Evolutionary conservation across 2,113 vertebrate species (phyloP), one percentile per base, ranked within the genome.

Genomic region (Eupsittula cactorum): DNA sequence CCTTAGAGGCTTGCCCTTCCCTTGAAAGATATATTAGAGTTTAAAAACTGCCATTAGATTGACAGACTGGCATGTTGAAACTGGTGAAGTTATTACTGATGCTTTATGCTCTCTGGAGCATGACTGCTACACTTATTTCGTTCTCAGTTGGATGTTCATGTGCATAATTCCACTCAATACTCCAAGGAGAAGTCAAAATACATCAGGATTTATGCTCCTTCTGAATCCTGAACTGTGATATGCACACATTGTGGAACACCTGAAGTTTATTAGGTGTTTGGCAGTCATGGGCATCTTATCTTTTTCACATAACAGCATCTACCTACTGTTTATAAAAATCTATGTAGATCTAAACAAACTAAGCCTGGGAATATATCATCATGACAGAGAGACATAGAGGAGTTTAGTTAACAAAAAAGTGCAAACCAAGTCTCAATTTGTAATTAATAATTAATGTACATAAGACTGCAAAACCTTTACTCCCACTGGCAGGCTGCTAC

Each of bases 31-130:
- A 23, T 20, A 87, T 63, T 70, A 27, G 42, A 78, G 16, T 75
- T 94, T 82, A 6, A 78, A 96, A 92, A 81, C 47, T 65, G 44
- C n/a, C 15, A 55, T 53, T 81, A 53, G 42, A 81, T 37, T 47
- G 70, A 65, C 78, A 80, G 46, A 62, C 46, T 88, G 76, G 73
- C 69, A 88, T 44, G 73, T 86, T 4, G 9, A 68, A 93, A 92
- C 69, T 68, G 18, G 33, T 88, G 64, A 42, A n/a, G 33, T 70
- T 94, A 60, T 93, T 94, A 90, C 76, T 92, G 80, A 64, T 93
- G 73, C 44, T 96, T 96, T 95, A 95, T 75, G 95, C 90, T 95
- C 69, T 78, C 76, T 33, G 55, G 64, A 96, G 80, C 93, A 88
- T 96, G 96, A 94, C 90, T 82, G 69, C 82, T 95, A 81, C 86